Conservation (phyloP, 2,888 invertebrate genomes). For the Phalera bucephala region DNA sequence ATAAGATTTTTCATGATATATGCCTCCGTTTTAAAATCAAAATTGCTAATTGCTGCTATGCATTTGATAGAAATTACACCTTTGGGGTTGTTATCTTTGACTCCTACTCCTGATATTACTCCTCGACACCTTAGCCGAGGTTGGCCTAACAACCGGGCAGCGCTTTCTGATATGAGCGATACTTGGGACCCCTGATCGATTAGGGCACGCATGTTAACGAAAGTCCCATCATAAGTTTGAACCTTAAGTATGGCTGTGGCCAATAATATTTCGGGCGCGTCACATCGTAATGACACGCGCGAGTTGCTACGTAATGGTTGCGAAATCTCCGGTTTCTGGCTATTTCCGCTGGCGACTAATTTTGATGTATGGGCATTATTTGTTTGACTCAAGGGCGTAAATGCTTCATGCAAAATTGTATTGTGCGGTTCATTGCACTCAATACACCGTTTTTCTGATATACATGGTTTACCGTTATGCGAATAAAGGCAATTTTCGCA, state of each 20-base stretch:
- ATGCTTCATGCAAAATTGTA: slow-evolving; percentile 2
- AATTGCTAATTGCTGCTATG: too few species aligned
- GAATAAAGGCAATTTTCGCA: slow-evolving; percentile 3
- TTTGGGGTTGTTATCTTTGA: slow-evolving; percentile 1
- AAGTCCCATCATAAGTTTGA: background rate
- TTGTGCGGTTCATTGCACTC: background rate
- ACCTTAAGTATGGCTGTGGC: too few species aligned
- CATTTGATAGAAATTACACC: too few species aligned
- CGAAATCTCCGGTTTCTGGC: too few species aligned
- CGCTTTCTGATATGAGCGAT: slow-evolving; percentile 2
- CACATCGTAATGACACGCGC: too few species aligned
- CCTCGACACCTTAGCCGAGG: background rate
- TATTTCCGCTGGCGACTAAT: too few species aligned
- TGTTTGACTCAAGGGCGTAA: background rate
- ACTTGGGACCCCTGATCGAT: slow-evolving; percentile 6
- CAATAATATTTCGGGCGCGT: too few species aligned
- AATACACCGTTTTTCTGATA: background rate
- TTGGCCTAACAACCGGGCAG: background rate
- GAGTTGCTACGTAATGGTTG: too few species aligned
- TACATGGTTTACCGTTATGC: slow-evolving; percentile 1
- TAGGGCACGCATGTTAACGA: background rate
- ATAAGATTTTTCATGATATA: slow-evolving; percentile 2
- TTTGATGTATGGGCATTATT: background rate
- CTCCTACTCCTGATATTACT: background rate
- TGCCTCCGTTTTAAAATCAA: too few species aligned